Conservation (phyloP, 2,113 vertebrate species). For the Blennius ocellaris region DNA sequence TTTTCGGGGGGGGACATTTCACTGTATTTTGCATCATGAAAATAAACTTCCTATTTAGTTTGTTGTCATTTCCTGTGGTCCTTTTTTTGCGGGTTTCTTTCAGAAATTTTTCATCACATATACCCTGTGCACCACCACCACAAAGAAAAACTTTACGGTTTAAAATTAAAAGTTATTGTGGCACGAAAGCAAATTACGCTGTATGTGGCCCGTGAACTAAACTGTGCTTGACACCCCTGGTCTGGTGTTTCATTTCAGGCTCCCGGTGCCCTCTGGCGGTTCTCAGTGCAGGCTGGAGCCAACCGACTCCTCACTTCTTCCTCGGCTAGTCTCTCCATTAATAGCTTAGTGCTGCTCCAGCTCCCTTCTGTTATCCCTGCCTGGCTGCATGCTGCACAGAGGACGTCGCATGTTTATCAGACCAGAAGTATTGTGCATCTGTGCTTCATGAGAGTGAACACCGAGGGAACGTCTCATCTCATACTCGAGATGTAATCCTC, state of each 20-base stretch:
- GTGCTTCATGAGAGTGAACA: slow-evolving; percentile 40
- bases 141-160: no score
- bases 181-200: no score
- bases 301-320: slow-evolving; percentile 45
- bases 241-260: slow-evolving; percentile 41
- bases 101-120: no score
- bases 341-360: slow-evolving; percentile 74
- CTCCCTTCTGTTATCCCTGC: slow-evolving; percentile 72
- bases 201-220: no score
- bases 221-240: no score
- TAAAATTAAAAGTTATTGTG: no score
- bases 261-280: slow-evolving; percentile 60
- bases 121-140: no score
- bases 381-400: slow-evolving; percentile 60
- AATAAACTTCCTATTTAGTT: no score
- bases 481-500: slow-evolving; percentile 31
- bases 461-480: slow-evolving; percentile 20
- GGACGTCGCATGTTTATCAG: slow-evolving; percentile 70
- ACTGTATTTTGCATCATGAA: no score
- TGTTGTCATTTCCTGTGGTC: no score
- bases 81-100: no score
- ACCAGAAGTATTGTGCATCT: slow-evolving; percentile 70
- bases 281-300: slow-evolving; percentile 28
- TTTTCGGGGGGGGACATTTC: no score
- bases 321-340: slow-evolving; percentile 66